Percentiles rank a stretch among this genome's conserved stretches.
These are phyloP conservation scores for Thermophis baileyi DNA, from an alignment of 2,113 vertebrate species.

Conservation along the genomic window DNA sequence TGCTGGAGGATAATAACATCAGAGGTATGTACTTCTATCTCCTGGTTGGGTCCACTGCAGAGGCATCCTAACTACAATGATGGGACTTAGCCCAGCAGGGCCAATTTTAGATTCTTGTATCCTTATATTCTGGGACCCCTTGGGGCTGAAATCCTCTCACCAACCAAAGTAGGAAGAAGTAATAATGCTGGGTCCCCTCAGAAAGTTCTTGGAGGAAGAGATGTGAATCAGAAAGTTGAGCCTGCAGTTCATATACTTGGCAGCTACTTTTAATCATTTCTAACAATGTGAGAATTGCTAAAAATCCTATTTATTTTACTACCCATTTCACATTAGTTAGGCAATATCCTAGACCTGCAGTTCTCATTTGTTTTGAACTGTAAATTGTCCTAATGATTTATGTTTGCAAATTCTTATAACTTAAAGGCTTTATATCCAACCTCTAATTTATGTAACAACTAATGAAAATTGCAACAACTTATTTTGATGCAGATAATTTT, in stretches of 20 bases:
- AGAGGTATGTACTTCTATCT: neutral
- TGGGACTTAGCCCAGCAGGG: neutral
- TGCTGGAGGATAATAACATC: neutral
- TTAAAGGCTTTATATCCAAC: neutral
- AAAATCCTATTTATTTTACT: neutral
- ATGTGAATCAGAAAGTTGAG: neutral
- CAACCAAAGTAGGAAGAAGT: neutral
- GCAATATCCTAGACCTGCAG: neutral
- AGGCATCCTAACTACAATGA: neutral
- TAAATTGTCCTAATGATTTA: neutral
- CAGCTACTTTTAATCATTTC: neutral
- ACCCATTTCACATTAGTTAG: neutral
- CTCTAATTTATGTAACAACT: neutral
- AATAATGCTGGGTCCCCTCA: neutral
- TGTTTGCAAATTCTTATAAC: neutral
- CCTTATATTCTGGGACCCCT: neutral
- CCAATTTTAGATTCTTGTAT: neutral
- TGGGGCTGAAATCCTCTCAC: neutral
- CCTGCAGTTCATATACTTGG: neutral
- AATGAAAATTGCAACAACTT: neutral
- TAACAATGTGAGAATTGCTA: neutral
- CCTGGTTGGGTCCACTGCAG: neutral
- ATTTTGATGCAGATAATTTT: neutral
- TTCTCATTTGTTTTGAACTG: neutral
- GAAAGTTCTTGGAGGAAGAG: neutral